phyloP scores from a whole-genome alignment of 2,113 vertebrate species.

The Cheirogaleus medius region DNA sequence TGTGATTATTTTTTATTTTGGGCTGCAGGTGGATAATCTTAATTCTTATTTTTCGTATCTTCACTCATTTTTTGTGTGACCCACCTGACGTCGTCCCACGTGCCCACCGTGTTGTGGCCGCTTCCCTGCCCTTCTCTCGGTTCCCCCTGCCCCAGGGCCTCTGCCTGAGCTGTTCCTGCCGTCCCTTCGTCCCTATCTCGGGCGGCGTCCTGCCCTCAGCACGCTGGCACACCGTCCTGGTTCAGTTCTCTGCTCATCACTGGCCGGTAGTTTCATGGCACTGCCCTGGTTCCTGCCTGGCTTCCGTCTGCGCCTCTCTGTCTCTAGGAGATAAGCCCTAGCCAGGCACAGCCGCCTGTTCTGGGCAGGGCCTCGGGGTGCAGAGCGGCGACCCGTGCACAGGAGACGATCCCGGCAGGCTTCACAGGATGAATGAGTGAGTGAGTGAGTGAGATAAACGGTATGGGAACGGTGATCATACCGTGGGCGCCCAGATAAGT shows the following conservation, averaged over 20 bases:
- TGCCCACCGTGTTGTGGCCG: rapidly evolving
- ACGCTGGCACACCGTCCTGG: rapidly evolving
- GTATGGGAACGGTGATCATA: rapidly evolving
- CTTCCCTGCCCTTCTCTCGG: rapidly evolving
- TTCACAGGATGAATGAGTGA: background rate
- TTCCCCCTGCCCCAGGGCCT: background rate
- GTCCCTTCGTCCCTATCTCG: no score
- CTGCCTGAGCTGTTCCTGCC: no score
- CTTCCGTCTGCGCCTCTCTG: background rate
- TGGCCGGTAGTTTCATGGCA: rapidly evolving
- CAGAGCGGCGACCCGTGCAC: background rate
- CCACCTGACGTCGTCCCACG: rapidly evolving
- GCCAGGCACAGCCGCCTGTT: background rate
- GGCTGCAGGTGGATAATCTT: no score
- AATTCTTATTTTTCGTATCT: background rate
- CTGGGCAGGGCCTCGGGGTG: no score
- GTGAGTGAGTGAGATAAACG: no score
- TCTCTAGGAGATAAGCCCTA: background rate
- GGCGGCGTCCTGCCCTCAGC: no score
- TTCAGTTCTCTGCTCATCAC: background rate
- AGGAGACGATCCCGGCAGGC: rapidly evolving
- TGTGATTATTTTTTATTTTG: rapidly evolving
- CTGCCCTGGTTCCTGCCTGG: background rate
- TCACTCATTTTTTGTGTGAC: background rate
- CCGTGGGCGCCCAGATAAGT: rapidly evolving